Base-by-base conservation (phyloP, 2,113 vertebrate genomes). In the human (Homo sapiens) region DNA sequence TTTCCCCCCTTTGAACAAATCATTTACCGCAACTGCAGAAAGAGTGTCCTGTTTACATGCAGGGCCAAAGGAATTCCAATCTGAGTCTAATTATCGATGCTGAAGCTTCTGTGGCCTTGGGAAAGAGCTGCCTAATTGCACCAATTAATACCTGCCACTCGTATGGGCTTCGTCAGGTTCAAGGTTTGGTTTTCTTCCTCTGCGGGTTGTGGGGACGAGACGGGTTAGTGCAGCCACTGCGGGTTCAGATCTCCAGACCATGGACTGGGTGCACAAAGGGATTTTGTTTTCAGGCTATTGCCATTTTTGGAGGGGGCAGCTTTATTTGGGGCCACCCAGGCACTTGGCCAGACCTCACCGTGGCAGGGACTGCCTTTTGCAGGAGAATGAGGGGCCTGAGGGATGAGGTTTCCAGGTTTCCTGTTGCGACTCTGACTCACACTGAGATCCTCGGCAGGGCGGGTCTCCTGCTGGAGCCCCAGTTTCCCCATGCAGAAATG, bases 101-200 rank as follows among this genome's bases (percentile, higher is more conserved):
- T 22, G 40, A 85, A 45, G 94, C 81, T 80, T 80, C 92, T 6
- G 0, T 17, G 96, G 97, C 96, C 97, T 95, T 93, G 87, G 96
- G 96, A 97, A 80, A 96, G 93, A 93, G 40, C 94, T 1, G 55
- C 87, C 94, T 97, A 93, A 98, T 96, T 96, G 97, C 90, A 43
- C 79, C 96, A 93, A 97, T 97, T 96, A 97, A 97, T 97, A 95
- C 90, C 94, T 96, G 96, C 97, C 95, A 94, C 94, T 91, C 20
- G 2, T 1, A 23, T 1, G 80, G 92, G 76, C 72, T 84, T 20
- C 20, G 61, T 90, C 16, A 6, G 38, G 61, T 25, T 59, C n/a
- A 25, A 73, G 64, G 78, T 23, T 90, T 40, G 96, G 38, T 50
- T 66, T 83, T 35, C 88, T 14, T 43, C 43, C 48, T n/a, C 90